These are phyloP conservation scores for Eriosoma lanigerum DNA, from an alignment of 1,140 invertebrate genomes.

Conservation along the genomic window DNA sequence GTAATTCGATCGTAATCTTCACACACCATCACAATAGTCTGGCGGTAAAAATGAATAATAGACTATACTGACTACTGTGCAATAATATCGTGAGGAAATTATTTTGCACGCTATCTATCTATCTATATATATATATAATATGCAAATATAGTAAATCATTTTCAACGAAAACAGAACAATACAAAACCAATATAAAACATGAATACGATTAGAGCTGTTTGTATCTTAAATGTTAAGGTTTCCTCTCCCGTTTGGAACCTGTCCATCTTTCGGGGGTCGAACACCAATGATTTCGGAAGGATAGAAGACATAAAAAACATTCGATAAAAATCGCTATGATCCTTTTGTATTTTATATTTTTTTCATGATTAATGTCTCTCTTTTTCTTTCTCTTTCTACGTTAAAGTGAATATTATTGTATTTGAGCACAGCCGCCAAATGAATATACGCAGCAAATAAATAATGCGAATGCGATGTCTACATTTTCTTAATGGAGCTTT, in stretches of 20 bases:
- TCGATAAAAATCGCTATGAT: background rate
- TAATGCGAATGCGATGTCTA: background rate
- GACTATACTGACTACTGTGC: background rate
- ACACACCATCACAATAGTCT: background rate
- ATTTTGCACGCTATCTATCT: background rate
- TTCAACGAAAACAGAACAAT: background rate
- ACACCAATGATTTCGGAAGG: constrained; percentile 2
- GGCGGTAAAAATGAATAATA: background rate
- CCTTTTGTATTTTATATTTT: constrained; percentile 5
- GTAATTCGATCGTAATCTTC: background rate
- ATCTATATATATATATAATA: too few relatives aligned
- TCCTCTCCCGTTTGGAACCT: background rate
- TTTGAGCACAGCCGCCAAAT: constrained; percentile 18
- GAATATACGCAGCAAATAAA: constrained; percentile 28
- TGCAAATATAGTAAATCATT: background rate
- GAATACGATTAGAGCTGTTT: background rate
- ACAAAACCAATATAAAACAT: background rate
- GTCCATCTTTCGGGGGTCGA: background rate
- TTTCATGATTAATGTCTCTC: constrained; percentile 17
- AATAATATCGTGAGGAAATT: background rate
- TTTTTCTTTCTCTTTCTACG: background rate
- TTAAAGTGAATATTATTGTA: constrained; percentile 26
- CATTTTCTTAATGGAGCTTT: background rate
- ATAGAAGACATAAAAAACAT: background rate
- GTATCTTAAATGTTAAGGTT: background rate